Evolutionary conservation across 2,888 invertebrate species (phyloP).

Genomic region (Caenorhabditis macrosperma): DNA sequence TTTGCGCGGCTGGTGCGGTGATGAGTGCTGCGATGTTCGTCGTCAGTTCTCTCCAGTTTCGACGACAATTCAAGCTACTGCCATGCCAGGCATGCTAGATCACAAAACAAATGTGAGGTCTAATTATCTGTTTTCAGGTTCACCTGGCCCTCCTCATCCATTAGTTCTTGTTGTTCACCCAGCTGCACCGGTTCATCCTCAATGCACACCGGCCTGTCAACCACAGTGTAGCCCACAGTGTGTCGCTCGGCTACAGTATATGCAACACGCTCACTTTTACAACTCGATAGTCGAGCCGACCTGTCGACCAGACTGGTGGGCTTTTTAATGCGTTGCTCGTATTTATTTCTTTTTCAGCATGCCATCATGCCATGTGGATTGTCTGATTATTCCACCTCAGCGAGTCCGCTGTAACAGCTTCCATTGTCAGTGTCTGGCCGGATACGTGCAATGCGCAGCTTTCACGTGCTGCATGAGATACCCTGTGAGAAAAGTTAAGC

Average conservation of each 20-base stretch:
- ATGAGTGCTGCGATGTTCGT: slow-evolving; percentile 52
- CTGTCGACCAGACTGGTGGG: slow-evolving; percentile 63
- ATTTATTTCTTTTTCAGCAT: slow-evolving; percentile 48
- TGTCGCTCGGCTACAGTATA: slow-evolving; percentile 49
- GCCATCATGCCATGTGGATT: slow-evolving; percentile 68
- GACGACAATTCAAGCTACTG: slow-evolving; percentile 61
- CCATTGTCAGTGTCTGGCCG: slow-evolving; percentile 61
- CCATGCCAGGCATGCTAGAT: slow-evolving; percentile 47
- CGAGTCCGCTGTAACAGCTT: slow-evolving; percentile 56
- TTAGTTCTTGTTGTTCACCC: slow-evolving; percentile 61
- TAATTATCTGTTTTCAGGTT: slow-evolving; percentile 23
- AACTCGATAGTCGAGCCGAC: slow-evolving; percentile 49
- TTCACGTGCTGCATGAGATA: slow-evolving; percentile 67
- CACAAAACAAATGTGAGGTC: slow-evolving; percentile 9
- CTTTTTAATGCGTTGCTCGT: not conserved
- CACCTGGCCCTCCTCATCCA: slow-evolving; percentile 59
- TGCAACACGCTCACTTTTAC: slow-evolving; percentile 43
- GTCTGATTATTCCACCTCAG: slow-evolving; percentile 66
- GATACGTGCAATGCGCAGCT: slow-evolving; percentile 62
- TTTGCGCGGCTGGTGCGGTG: slow-evolving; percentile 54
- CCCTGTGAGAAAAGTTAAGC: slow-evolving; percentile 46
- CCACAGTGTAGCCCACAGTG: slow-evolving; percentile 60
- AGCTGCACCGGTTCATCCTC: slow-evolving; percentile 34
- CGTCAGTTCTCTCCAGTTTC: slow-evolving; percentile 20
- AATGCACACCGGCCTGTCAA: slow-evolving; percentile 63